Evolutionary conservation across 1,140 invertebrate genomes (phyloP), one percentile per base, ranked within the genome.

Genomic region (Drosophila obscura): DNA sequence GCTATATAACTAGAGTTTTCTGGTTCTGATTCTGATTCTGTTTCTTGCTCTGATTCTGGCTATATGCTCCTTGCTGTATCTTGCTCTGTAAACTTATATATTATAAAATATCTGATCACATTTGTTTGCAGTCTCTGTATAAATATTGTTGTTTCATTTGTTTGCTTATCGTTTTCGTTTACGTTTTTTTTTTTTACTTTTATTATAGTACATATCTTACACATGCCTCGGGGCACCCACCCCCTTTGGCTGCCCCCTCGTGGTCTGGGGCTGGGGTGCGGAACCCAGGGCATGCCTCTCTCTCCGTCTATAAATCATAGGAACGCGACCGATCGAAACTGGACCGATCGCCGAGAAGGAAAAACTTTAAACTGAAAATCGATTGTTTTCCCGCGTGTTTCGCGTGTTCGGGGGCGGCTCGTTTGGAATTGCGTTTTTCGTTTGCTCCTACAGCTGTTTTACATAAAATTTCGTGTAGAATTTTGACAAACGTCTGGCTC

Each of bases 41-140:
- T 39, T 39, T 35, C n/a, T n/a, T n/a, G n/a, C n/a, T n/a, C 35
- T 39, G 35, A 39, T 39, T 39, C 35, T 39, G 35, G 66, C 77
- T 79, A 73, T 62, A 62, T 61, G 67, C 57, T 49, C 68, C 64
- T 80, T 66, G 44, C 52, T 71, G 57, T 75, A 72, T 50, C 67
- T 73, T 81, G 74, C 83, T 81, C 78, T 88, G 84, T 88, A 88
- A 88, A 88, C 83, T 88, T 88, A 88, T 88, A 88, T 82, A 88
- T 88, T 88, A 88, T 89, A 90, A 90, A 91, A 91, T 91, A 91
- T 91, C 90, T 91, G 90, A 91, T 91, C 90, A 91, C 90, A 91
- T 91, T 90, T 91, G 87, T 90, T 91, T 91, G 90, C 90, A 91
- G 90, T 91, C 90, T 91, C 90, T 90, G 90, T 91, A 90, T 90